Conservation (phyloP, 2,113 vertebrate species). For the Mellivora capensis region DNA sequence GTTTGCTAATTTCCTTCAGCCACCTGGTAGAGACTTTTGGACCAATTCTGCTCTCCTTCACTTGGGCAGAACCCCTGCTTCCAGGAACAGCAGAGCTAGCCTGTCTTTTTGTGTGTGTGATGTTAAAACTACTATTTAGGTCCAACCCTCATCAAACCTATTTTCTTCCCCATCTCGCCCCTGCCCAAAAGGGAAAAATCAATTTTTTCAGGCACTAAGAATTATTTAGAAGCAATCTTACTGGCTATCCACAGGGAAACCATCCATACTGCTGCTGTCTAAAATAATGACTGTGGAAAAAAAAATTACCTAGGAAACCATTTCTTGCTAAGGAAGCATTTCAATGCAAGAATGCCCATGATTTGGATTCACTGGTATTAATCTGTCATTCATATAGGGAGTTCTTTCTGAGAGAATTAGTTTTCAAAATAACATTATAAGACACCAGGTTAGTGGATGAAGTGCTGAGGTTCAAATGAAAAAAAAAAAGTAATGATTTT, state of each 20-base stretch:
- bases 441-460: slow-evolving; percentile 3
- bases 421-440: slow-evolving; percentile 34
- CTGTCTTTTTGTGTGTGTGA: not conserved
- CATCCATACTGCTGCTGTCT: not conserved
- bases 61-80: not conserved
- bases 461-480: slow-evolving; percentile 35
- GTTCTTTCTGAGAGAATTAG: not conserved
- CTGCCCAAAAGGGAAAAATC: not conserved
- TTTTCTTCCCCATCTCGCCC: not conserved
- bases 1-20: not conserved
- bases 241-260: not conserved
- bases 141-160: not conserved
- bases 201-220: not conserved
- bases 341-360: not conserved
- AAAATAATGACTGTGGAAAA: not conserved
- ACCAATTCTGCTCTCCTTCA: not conserved
- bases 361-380: not conserved
- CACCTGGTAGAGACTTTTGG: not conserved
- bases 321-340: not conserved
- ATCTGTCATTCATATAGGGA: not conserved
- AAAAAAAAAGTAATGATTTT: not conserved
- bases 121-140: not conserved
- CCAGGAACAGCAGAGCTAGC: not conserved
- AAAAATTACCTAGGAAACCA: not conserved
- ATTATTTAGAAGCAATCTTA: not conserved